phyloP scores from a whole-genome alignment of 64 coral and sea anemone genomes.

The Trachythela sp. region DNA sequence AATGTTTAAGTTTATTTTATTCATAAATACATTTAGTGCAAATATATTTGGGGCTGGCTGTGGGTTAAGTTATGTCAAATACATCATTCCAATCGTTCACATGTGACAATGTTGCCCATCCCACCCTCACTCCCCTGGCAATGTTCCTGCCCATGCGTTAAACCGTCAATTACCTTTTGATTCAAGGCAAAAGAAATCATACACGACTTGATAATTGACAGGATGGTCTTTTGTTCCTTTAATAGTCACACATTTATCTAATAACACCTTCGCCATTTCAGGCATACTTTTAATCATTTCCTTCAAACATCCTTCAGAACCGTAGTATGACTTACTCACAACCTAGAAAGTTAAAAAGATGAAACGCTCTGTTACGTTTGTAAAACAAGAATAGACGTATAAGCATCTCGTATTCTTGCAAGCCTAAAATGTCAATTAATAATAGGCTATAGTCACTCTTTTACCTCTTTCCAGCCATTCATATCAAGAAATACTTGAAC shows the following conservation, averaged over 20 bases:
- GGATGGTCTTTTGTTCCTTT: neutral
- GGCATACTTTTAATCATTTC: neutral
- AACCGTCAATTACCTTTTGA: neutral
- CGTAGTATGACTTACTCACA: neutral
- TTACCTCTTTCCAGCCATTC: neutral
- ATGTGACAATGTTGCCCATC: too few relatives aligned
- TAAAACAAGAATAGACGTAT: too few relatives aligned
- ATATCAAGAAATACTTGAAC: neutral
- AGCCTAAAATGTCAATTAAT: too few relatives aligned
- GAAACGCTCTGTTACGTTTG: too few relatives aligned
- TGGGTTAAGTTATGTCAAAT: too few relatives aligned
- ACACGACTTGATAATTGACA: neutral
- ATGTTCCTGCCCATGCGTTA: neutral
- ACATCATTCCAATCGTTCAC: too few relatives aligned
- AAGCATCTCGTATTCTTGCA: too few relatives aligned
- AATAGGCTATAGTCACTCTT: too few relatives aligned
- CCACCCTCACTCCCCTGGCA: too few relatives aligned
- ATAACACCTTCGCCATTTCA: neutral
- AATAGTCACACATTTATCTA: neutral
- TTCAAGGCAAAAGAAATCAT: conserved; percentile 2
- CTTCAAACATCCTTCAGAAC: neutral
- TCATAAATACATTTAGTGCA: too few relatives aligned
- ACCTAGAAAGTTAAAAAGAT: neutral
- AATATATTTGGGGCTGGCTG: too few relatives aligned
- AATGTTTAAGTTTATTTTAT: too few relatives aligned